Percentiles rank a stretch among this genome's conserved stretches.
phyloP scores from a whole-genome alignment of 2,888 invertebrate species.

The Geophilus truncorum region DNA sequence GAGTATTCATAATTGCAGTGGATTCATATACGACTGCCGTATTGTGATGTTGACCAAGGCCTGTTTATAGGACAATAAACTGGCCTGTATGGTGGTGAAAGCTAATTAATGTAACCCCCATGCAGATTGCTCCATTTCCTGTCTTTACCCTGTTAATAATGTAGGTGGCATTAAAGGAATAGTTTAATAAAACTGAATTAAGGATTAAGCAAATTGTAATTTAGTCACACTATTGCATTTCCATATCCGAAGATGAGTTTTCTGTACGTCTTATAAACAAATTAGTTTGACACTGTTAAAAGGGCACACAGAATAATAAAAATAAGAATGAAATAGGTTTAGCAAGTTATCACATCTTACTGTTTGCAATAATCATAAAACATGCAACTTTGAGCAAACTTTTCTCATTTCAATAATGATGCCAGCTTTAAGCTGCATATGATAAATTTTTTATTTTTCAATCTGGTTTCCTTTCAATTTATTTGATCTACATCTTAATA shows the following conservation, averaged over 20 bases:
- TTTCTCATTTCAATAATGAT: neutral
- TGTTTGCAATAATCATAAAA: no score
- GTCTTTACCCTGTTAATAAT: constrained; percentile 6
- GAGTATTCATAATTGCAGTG: constrained; percentile 1
- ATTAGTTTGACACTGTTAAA: no score
- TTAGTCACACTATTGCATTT: neutral
- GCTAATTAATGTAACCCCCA: constrained; percentile 27
- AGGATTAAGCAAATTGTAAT: neutral
- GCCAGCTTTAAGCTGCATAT: neutral
- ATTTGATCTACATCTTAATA: neutral
- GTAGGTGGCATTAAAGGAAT: neutral
- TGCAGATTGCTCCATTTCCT: constrained; percentile 25
- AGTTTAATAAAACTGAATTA: constrained; percentile 2
- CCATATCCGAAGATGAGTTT: neutral
- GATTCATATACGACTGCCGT: constrained; percentile 3
- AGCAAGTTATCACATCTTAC: no score
- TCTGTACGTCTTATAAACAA: neutral
- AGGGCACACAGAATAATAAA: neutral
- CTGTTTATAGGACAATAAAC: constrained; percentile 27
- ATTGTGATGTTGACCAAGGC: constrained; percentile 20
- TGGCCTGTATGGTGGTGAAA: neutral
- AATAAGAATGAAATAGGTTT: no score
- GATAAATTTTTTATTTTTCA: neutral
- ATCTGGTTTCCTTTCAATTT: neutral
- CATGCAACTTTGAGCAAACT: neutral